A percentile compares a stretch with the other conserved stretches of the same genome.
phyloP scores from a whole-genome alignment of 1,140 invertebrate species.

The Drosophila nikananu region DNA sequence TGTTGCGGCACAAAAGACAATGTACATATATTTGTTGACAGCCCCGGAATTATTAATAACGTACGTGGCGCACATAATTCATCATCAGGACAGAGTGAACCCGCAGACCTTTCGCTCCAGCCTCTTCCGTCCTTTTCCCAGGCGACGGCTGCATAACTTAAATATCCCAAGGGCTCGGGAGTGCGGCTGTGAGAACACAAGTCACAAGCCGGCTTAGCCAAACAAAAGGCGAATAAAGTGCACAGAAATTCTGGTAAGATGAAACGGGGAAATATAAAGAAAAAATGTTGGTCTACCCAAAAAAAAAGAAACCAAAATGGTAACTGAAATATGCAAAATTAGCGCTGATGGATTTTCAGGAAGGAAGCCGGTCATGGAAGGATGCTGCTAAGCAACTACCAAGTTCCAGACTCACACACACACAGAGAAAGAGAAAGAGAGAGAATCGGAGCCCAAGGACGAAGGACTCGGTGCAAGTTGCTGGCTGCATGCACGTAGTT shows the following conservation, averaged over 20 bases:
- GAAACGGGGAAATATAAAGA: not conserved
- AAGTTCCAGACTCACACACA: constrained; percentile 58
- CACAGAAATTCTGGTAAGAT: constrained; percentile 24
- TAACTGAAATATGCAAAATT: constrained; percentile 83
- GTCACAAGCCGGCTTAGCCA: constrained; percentile 72
- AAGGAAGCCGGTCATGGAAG: constrained; percentile 72
- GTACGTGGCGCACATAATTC: constrained; percentile 82
- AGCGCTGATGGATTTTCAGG: constrained; percentile 82
- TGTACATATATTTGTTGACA: constrained; percentile 83
- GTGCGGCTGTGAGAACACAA: constrained; percentile 68
- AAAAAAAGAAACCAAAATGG: constrained; percentile 35
- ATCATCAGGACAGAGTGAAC: constrained; percentile 59
- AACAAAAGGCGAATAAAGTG: constrained; percentile 66
- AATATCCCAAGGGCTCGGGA: constrained; percentile 50
- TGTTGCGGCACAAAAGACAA: constrained; percentile 50
- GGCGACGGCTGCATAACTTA: constrained; percentile 50
- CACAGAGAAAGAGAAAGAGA: no score
- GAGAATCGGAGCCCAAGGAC: constrained; percentile 29
- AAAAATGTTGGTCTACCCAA: constrained; percentile 7
- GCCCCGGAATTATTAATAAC: constrained; percentile 81
- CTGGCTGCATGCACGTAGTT: constrained; percentile 70
- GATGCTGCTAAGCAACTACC: constrained; percentile 78
- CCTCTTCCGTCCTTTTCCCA: constrained; percentile 6
- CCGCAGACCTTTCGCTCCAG: constrained; percentile 21
- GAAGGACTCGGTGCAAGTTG: constrained; percentile 36